Evolutionary conservation across 2,888 invertebrate genomes (phyloP).

Genomic region (Drosophila rubida): DNA sequence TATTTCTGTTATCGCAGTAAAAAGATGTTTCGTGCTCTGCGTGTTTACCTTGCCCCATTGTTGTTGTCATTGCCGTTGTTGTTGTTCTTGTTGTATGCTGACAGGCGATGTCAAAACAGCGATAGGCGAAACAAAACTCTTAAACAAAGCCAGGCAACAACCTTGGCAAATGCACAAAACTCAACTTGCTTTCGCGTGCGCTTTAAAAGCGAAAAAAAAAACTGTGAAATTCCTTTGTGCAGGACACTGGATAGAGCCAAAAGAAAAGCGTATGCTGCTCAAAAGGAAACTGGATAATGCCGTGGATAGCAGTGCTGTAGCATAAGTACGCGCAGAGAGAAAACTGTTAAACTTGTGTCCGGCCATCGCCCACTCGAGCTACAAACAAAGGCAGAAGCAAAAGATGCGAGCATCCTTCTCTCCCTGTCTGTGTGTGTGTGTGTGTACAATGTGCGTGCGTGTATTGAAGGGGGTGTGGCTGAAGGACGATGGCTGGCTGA

Average conservation of each 20-base stretch:
- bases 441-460: neutral
- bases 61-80: constrained; percentile 31
- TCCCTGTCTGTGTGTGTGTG: neutral
- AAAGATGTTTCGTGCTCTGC: constrained; percentile 75
- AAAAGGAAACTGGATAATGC: constrained; percentile 25
- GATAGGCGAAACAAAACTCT: constrained; percentile 27
- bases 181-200: constrained; percentile 4
- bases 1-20: constrained; percentile 74
- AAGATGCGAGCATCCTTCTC: constrained; percentile 15
- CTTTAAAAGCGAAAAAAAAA: constrained; percentile 26
- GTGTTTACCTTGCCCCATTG: constrained; percentile 63
- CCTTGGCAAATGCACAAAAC: constrained; percentile 44
- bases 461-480: constrained; percentile 4
- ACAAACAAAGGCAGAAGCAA: constrained; percentile 17
- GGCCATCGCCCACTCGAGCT: constrained; percentile 35
- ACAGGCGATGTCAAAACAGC: constrained; percentile 47
- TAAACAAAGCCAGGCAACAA: constrained; percentile 35
- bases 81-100: constrained; percentile 29
- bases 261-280: constrained; percentile 41
- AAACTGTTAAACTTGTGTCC: constrained; percentile 27
- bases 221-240: constrained; percentile 38
- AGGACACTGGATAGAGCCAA: constrained; percentile 4
- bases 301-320: neutral
- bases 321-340: constrained; percentile 12
- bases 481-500: constrained; percentile 40